Conservation (phyloP, 2,797 vertebrate genomes). For the Melanotaenia trifasciata region DNA sequence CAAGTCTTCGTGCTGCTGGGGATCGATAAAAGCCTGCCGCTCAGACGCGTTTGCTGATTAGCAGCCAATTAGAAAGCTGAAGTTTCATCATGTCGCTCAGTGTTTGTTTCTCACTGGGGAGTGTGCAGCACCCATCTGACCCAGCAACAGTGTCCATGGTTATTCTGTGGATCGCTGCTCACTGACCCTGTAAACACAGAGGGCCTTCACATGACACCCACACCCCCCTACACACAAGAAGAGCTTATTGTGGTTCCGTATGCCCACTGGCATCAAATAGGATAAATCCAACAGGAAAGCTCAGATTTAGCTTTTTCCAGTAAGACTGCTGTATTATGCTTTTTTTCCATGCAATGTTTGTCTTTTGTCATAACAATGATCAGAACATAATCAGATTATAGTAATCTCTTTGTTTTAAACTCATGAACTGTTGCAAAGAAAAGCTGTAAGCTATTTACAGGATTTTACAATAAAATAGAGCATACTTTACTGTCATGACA, state of each 20-base stretch:
- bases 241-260: conserved; percentile 40
- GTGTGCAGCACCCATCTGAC: conserved; percentile 56
- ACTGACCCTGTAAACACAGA: conserved; percentile 68
- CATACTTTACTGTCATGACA: too few relatives aligned
- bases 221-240: conserved; percentile 43
- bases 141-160: conserved; percentile 51
- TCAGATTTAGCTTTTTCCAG: conserved; percentile 34
- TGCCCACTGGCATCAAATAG: conserved; percentile 38
- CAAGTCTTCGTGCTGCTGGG: background rate
- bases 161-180: conserved; percentile 62
- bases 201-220: conserved; percentile 70
- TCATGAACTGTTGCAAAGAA: background rate
- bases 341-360: conserved; percentile 30
- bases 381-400: conserved; percentile 40
- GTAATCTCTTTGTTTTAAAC: background rate
- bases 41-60: conserved; percentile 68
- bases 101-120: conserved; percentile 72
- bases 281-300: conserved; percentile 51
- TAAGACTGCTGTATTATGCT: conserved; percentile 18
- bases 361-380: conserved; percentile 33
- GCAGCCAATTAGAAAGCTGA: conserved; percentile 72
- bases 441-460: background rate
- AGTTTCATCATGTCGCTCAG: conserved; percentile 56
- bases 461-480: too few relatives aligned
- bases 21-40: conserved; percentile 28